Evolutionary conservation across 2,797 vertebrate species (phyloP), one percentile per base, ranked within the genome.

Genomic region (Pangasius djambal): DNA sequence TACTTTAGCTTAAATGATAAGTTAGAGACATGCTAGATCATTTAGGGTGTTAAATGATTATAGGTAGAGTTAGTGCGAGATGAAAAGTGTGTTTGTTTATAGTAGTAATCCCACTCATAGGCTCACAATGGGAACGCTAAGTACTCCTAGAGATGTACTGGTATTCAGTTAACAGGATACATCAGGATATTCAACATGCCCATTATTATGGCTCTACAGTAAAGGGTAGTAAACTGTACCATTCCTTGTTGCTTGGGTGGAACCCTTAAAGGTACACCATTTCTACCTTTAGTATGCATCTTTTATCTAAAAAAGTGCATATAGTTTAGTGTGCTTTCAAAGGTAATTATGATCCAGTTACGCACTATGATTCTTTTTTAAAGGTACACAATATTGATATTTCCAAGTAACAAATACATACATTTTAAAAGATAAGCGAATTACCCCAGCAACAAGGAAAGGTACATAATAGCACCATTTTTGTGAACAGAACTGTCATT

Each of bases 21-120:
- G 85, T 78, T 86, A 52, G 52, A 25, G 44, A 59, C 75, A 82
- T n/a, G 69, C 52, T 61, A 65, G 86, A 86, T 86, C 57, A 74
- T 31, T 81, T 61, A 25, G 72, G 50, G 37, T n/a, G 40, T 31
- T 37, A 77, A 86, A 75, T 25, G 22, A 34, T 67, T 85, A 88
- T 37, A 61, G 20, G 55, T 44, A 83, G 52, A 67, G 65, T 48
- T 28, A 70, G 31, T 25, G 48, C 2, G 22, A 40, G 22, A 63
- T 44, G 81, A 34, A 84, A 69, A 31, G 61, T 22, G 61, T 83
- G 59, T 50, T 48, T 83, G 34, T 31, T 7, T 67, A 16, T 12
- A 69, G 28, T 31, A 84, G 83, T 67, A 31, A 84, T 67, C 28
- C 16, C 40, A 34, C 9, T 84, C 67, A 67, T 65, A 31, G 28